These are phyloP conservation scores for Invenusta paracnida DNA, from an alignment of 2,888 invertebrate genomes.

Conservation along the genomic window DNA sequence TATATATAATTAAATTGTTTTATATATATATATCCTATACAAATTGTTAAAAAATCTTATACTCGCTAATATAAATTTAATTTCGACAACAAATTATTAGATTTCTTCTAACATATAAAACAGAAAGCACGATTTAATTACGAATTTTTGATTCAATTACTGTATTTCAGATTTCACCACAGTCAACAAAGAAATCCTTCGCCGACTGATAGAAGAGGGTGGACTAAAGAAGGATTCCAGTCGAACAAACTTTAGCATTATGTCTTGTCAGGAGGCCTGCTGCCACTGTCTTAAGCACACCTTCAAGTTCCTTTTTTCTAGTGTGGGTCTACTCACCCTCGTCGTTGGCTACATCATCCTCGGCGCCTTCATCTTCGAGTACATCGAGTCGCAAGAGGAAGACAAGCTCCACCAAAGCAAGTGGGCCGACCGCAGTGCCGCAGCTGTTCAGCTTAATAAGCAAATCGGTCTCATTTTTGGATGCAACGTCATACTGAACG, in stretches of 20 bases:
- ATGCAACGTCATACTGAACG: no score
- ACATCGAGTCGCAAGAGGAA: constrained; percentile 50
- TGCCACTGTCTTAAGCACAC: neutral
- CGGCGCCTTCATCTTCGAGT: constrained; percentile 59
- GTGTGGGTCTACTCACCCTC: constrained; percentile 57
- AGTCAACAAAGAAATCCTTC: neutral
- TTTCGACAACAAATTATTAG: no score
- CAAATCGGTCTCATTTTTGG: no score
- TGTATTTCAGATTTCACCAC: neutral
- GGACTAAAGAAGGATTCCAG: neutral
- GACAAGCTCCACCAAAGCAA: neutral
- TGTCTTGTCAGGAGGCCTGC: neutral
- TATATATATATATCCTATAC: no score
- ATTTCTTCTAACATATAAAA: no score
- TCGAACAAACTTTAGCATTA: neutral
- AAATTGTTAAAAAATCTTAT: no score
- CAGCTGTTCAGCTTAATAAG: no score
- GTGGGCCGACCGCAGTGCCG: no score
- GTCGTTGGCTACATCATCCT: constrained; percentile 57
- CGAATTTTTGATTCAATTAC: no score
- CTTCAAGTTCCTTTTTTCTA: constrained; percentile 58
- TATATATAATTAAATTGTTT: no score
- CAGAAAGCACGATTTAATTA: no score
- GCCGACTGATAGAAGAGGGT: neutral
- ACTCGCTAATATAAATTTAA: no score